Evolutionary conservation across 2,888 invertebrate genomes (phyloP).

Genomic region (Sthenelais limicola): DNA sequence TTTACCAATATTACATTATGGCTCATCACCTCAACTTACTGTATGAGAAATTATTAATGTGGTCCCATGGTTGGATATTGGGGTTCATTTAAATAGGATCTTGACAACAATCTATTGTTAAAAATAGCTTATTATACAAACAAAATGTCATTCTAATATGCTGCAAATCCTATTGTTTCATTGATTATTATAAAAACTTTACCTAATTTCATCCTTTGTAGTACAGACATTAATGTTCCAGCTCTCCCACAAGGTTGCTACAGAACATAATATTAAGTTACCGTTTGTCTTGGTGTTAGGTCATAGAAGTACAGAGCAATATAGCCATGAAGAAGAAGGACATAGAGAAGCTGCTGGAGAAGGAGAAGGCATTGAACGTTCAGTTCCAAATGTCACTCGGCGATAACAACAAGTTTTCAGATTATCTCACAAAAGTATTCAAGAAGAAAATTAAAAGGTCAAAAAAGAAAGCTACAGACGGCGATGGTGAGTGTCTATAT

Average conservation of each 20-base stretch:
- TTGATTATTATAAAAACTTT: too few relatives aligned
- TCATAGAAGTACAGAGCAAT: conserved; percentile 66
- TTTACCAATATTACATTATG: too few relatives aligned
- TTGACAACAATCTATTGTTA: too few relatives aligned
- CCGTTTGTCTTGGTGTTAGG: conserved; percentile 51
- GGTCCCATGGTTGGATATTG: too few relatives aligned
- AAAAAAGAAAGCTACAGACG: conserved; percentile 78
- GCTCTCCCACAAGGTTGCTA: too few relatives aligned
- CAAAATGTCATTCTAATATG: too few relatives aligned
- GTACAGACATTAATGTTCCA: background rate
- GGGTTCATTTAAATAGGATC: too few relatives aligned
- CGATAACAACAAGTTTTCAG: conserved; percentile 81
- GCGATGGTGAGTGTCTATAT: conserved; percentile 49
- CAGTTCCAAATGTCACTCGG: conserved; percentile 65
- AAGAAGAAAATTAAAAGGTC: conserved; percentile 86
- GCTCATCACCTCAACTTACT: too few relatives aligned
- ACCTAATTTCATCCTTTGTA: too few relatives aligned
- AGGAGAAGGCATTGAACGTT: conserved; percentile 63
- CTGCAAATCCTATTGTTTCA: too few relatives aligned
- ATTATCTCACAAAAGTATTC: conserved; percentile 85
- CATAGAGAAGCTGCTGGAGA: conserved; percentile 70
- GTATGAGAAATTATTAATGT: too few relatives aligned
- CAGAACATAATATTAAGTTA: background rate
- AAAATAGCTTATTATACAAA: too few relatives aligned
- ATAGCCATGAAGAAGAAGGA: conserved; percentile 71